Evolutionary conservation across 2,797 vertebrate genomes (phyloP), one percentile per base, ranked within the genome.

Genomic region (Lepus townsendii): DNA sequence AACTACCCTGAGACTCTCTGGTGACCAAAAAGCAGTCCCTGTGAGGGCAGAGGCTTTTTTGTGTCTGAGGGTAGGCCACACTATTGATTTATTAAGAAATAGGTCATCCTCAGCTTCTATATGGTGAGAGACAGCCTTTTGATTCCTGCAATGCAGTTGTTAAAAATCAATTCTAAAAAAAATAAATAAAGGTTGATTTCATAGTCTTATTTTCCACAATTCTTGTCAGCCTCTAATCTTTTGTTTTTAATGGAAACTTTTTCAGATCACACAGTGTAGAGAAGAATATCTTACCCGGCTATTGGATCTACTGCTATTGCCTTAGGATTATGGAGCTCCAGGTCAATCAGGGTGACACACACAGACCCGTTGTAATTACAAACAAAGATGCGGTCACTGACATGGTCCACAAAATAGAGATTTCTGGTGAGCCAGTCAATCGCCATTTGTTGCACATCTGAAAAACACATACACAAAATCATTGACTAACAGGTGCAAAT

Each of bases 371-470:
- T 98, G 35, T 89, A 98, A 98, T 98, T 98, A 95, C 99, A 99
- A 0, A 98, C 99, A 42, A 99, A 99, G 98, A 99, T 99, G 95
- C 98, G 98, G 98, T 99, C 98, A 14, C 97, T 98, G 95, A 98
- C 90, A 0, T 98, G 98, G 97, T 99, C 99, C 96, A 99, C 98
- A 90, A 99, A 99, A 97, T 99, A 99, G 90, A 99, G 98, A 98
- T 99, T 99, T 30, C 99, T 99, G 0, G 99, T 99, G 63, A 99
- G 98, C 99, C 99, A 99, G 97, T 99, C 99, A 1, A 99, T 98
- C 0, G 99, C 99, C 98, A 99, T 99, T 96, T 99, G 99, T 73
- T 99, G 99, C 20, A 99, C 98, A 97, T 99, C 99, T 99, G 98
- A 82, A 97, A 97, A 80, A 91, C 47, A 92, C 10, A 97, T 4